These are phyloP conservation scores for Buphagus erythrorhynchus DNA, from an alignment of 2,797 vertebrate genomes.

Conservation along the genomic window DNA sequence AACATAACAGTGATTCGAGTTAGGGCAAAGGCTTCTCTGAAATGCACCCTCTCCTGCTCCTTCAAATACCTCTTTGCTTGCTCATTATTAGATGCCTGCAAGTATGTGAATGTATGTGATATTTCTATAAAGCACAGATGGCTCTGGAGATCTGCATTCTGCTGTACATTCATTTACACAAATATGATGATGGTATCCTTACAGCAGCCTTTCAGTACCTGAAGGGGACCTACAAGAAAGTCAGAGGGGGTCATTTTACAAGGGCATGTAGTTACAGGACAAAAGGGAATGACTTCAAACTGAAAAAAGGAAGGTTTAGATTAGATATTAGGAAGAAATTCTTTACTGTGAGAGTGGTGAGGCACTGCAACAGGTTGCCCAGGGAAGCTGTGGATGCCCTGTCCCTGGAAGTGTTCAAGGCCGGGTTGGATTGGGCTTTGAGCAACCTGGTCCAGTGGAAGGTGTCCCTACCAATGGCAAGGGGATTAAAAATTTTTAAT, in stretches of 20 bases:
- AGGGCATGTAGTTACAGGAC: neutral
- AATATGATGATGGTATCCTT: neutral
- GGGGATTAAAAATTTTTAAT: neutral
- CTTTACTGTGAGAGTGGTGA: accelerated
- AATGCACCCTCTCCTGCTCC: neutral
- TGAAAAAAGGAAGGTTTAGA: neutral
- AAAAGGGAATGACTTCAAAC: neutral
- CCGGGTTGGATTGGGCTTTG: neutral
- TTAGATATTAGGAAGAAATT: neutral
- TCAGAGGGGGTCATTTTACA: neutral
- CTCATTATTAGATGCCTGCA: neutral
- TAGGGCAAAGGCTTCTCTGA: neutral
- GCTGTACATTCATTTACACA: neutral
- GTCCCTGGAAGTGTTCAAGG: neutral
- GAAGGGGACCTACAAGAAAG: neutral
- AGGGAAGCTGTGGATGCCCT: neutral
- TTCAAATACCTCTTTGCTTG: neutral
- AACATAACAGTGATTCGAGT: neutral
- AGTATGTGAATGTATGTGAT: neutral
- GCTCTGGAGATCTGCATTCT: neutral
- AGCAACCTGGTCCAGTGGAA: neutral
- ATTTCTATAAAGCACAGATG: neutral
- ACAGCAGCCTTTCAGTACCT: neutral
- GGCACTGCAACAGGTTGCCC: neutral
- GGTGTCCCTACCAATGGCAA: neutral